These are phyloP conservation scores for Mechanitis mazaeus DNA, from an alignment of 2,888 invertebrate genomes.

Conservation along the genomic window DNA sequence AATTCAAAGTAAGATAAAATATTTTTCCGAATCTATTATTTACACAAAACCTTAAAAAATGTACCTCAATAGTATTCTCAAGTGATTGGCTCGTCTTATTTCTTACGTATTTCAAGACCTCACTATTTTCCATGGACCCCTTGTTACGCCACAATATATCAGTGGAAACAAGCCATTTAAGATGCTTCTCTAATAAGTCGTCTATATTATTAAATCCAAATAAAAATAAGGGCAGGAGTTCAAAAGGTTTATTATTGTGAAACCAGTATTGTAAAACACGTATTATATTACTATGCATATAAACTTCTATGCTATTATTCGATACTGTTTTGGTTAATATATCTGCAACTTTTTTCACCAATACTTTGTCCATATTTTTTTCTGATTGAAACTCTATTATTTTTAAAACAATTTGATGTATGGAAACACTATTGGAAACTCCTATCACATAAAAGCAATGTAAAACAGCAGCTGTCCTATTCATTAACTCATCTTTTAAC, in stretches of 20 bases:
- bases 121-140: conserved; percentile 48
- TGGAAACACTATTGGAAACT: conserved; percentile 65
- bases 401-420: conserved; percentile 71
- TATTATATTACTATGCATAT: conserved; percentile 63
- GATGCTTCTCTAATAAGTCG: conserved; percentile 61
- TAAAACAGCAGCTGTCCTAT: conserved; percentile 76
- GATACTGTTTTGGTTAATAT: conserved; percentile 47
- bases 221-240: conserved; percentile 63
- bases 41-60: conserved; percentile 8
- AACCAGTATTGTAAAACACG: conserved; percentile 72
- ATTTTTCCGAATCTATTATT: too few relatives aligned
- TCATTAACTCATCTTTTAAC: conserved; percentile 75
- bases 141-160: conserved; percentile 58
- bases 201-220: conserved; percentile 50
- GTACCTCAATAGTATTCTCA: conserved; percentile 48
- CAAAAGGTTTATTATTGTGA: conserved; percentile 45
- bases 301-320: conserved; percentile 43
- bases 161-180: conserved; percentile 65
- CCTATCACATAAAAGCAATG: conserved; percentile 75
- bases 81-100: conserved; percentile 34
- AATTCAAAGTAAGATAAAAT: too few relatives aligned
- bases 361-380: conserved; percentile 62
- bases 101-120: conserved; percentile 40
- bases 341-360: conserved; percentile 64
- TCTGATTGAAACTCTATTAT: conserved; percentile 72